phyloP scores from a whole-genome alignment of 2,797 vertebrate species.

The Glyptemys insculpta region DNA sequence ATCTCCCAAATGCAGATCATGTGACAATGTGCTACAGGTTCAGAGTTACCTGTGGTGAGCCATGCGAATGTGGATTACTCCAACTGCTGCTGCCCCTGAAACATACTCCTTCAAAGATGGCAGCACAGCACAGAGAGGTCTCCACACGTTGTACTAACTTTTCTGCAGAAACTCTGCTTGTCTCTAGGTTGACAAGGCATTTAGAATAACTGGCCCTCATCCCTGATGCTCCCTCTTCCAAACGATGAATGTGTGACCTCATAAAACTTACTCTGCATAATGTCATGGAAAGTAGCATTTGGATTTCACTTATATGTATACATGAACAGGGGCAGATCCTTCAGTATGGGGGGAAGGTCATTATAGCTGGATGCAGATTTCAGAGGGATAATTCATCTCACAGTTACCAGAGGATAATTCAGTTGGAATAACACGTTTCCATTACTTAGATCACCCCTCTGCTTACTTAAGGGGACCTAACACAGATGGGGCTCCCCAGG shows the following conservation, averaged over 20 bases:
- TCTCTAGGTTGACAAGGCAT: not conserved
- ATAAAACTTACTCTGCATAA: not conserved
- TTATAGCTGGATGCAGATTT: not conserved
- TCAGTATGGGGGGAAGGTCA: not conserved
- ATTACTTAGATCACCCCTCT: not conserved
- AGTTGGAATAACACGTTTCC: not conserved
- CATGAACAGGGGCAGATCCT: not conserved
- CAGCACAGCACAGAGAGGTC: not conserved
- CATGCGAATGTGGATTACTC: not conserved
- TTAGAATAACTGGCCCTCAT: not conserved
- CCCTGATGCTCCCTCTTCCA: not conserved
- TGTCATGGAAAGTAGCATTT: not conserved
- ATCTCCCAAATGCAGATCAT: not conserved
- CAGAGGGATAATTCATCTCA: not conserved
- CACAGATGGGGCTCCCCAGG: not conserved
- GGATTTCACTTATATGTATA: too few relatives aligned
- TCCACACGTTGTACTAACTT: not conserved
- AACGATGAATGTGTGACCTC: not conserved
- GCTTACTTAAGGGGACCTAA: not conserved
- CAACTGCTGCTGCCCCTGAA: not conserved
- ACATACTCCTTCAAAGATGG: not conserved
- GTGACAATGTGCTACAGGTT: not conserved
- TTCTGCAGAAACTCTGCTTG: not conserved
- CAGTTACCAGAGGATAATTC: not conserved
- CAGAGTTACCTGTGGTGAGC: not conserved